Evolutionary conservation across 2,888 invertebrate genomes (phyloP), one percentile per base, ranked within the genome.

Genomic region (Leptinotarsa peninsularis): DNA sequence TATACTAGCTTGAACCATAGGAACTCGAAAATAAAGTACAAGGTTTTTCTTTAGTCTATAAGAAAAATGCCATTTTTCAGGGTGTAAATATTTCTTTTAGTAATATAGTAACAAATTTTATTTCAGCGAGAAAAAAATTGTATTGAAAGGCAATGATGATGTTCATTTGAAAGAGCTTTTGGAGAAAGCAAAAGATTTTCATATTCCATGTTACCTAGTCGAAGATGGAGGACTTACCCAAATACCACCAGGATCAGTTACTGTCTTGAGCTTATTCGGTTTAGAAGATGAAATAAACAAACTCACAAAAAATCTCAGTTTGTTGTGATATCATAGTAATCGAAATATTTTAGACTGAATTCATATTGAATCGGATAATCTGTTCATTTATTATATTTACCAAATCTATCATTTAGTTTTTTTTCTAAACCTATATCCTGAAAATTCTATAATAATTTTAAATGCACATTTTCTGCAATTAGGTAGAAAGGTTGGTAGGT

Each of bases 261-360:
- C 90, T 43, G 90, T 90, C 49, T 83, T 91, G 80, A 88, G 89
- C 49, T 82, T 90, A 52, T 90, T 91, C 81, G 91, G 91, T 7
- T 83, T 85, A 56, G 88, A 88, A 80, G 87, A 87, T 74, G 85
- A 88, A 56, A 85, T 91, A 15, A 88, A 90, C 78, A 85, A 80
- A 79, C 79, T 84, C 56, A 83, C 81, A 74, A 84, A 84, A 76
- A 83, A 82, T 76, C 79, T 85, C 49, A 82, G 81, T 80, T 79
- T 84, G 74, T 79, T 83, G 76, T 83, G 82, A 81, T 76, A 67
- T 33, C 33, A 33, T 71, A 67, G 5, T 52, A 17, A 33, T 67
- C 14, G n/a, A 67, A 49, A 63, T 21, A 21, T 18, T 21, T 63
- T 58, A 60, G 49, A n/a, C 49, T 49, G 69, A 49, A 60, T 60